These are phyloP conservation scores for Achatina immaculata DNA, from an alignment of 1,140 invertebrate species.

Conservation along the genomic window DNA sequence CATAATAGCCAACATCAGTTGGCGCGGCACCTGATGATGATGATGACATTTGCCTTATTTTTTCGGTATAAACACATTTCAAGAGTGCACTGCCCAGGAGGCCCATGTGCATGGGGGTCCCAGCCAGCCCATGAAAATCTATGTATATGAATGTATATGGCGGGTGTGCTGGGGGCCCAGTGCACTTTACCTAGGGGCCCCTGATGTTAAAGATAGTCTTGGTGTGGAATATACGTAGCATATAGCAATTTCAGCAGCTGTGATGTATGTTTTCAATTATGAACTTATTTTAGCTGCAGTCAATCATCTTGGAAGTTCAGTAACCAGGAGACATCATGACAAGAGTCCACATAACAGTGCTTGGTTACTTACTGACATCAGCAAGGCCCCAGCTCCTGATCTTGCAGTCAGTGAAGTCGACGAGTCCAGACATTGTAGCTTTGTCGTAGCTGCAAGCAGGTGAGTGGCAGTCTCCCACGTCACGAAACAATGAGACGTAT, in stretches of 20 bases:
- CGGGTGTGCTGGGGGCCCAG: too few species aligned
- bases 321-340: background rate
- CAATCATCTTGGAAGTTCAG: background rate
- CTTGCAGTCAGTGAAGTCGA: constrained; percentile 7
- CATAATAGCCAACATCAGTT: too few species aligned
- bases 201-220: background rate
- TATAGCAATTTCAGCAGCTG: background rate
- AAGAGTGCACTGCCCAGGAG: too few species aligned
- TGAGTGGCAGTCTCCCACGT: background rate
- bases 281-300: background rate
- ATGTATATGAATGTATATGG: too few species aligned
- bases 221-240: background rate
- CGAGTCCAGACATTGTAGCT: background rate
- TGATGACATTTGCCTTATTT: too few species aligned
- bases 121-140: too few species aligned
- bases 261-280: background rate
- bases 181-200: background rate
- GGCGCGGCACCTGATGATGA: too few species aligned
- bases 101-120: too few species aligned
- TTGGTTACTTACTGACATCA: background rate
- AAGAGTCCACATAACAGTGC: background rate
- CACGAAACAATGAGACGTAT: background rate
- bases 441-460: background rate
- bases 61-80: too few species aligned
- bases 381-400: background rate